These are phyloP conservation scores for Drosophila ochracea DNA, from an alignment of 2,888 invertebrate genomes.

Conservation along the genomic window DNA sequence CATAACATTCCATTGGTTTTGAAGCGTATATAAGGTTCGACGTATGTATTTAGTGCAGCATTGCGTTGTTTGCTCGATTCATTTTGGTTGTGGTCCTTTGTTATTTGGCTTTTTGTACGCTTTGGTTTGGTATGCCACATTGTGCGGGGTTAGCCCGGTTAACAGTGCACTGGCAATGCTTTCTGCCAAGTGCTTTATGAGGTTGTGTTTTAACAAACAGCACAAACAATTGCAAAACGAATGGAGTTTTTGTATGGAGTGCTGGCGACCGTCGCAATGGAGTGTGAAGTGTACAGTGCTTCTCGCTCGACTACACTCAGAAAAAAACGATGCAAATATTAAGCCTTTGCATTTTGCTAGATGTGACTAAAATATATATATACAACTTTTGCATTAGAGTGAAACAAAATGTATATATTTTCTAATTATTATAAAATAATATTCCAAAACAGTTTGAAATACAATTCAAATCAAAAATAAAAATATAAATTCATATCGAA, in stretches of 20 bases:
- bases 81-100: constrained; percentile 42
- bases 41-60: background rate
- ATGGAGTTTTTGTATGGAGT: constrained; percentile 68
- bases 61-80: constrained; percentile 45
- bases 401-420: background rate
- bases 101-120: constrained; percentile 37
- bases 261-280: constrained; percentile 48
- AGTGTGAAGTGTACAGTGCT: constrained; percentile 23
- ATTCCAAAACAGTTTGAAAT: background rate
- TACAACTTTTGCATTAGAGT: background rate
- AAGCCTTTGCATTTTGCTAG: background rate
- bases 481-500: background rate
- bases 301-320: constrained; percentile 32
- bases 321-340: background rate
- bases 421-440: background rate
- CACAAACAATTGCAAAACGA: constrained; percentile 66
- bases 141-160: constrained; percentile 18
- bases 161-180: constrained; percentile 22
- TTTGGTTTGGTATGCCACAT: constrained; percentile 34
- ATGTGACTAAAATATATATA: background rate
- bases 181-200: constrained; percentile 59
- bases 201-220: constrained; percentile 71
- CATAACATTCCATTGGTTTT: background rate
- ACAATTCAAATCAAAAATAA: background rate
- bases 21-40: constrained; percentile 28